Evolutionary conservation across 2,888 invertebrate species (phyloP), one percentile per base, ranked within the genome.

Genomic region (Hydropsyche betteni): DNA sequence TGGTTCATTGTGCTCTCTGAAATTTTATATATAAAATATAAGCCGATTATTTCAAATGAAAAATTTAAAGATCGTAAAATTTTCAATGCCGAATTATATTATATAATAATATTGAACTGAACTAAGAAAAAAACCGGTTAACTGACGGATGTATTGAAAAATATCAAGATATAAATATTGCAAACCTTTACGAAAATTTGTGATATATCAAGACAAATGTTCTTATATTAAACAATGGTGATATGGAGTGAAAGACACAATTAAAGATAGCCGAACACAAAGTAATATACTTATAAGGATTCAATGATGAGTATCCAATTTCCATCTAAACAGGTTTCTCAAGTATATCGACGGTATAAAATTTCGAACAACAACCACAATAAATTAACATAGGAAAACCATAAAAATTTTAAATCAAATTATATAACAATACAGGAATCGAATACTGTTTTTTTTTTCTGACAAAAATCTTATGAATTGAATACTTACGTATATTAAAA

Each of bases 1-100:
- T 84, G 81, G 0, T 83, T 85, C 7, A 82, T 81, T 0, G 86
- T 86, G 61, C 83, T 85, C 44, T 86, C 87, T 87, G 80, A 2
- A 80, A 76, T 24, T 24, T 24, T 24, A 24, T 24, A 24, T 24
- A 2, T 24, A 24, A 24, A 24, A 24, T 24, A 2, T 24, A 24
- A 24, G 24, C 24, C 24, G 2, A 24, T 24, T 24, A 2, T 24
- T 24, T 24, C 1, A 24, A 24, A 24, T 24, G 24, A 24, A 24
- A 24, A 24, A 24, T 24, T 24, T 24, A 2, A 24, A 24, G 24
- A 24, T 24, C 24, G 24, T 24, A 2, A 24, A 24, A 2, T 24
- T 24, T 24, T 24, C 24, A 2, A 24, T 24, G 2, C 2, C 24
- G 24, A 2, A 24, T 24, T 24, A 24, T 24, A 2, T 24, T 2